phyloP scores from a whole-genome alignment of 37 sponge, comb jelly and placozoan species.

The Cladorhizidae sp. region DNA sequence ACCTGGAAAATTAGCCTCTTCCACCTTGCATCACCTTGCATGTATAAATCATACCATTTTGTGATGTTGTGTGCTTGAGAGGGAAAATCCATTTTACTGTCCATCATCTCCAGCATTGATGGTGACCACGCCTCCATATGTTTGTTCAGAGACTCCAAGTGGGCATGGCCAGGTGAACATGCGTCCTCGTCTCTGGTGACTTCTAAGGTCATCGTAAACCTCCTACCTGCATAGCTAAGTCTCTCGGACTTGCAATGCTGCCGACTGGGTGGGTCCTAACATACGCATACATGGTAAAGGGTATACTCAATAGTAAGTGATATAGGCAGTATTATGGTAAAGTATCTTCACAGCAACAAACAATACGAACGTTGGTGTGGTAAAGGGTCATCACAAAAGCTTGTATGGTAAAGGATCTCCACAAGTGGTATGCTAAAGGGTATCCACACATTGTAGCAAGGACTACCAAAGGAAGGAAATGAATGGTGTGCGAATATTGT shows the following conservation, averaged over 20 bases:
- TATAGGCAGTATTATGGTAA: too few relatives aligned
- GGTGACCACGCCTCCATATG: conserved; percentile 43
- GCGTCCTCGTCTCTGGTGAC: conserved; percentile 27
- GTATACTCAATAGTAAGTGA: too few relatives aligned
- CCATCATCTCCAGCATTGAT: conserved; percentile 70
- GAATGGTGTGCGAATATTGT: too few relatives aligned
- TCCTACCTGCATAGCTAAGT: conserved; percentile 48
- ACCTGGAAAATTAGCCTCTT: too few relatives aligned
- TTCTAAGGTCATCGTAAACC: conserved; percentile 51
- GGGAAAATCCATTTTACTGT: conserved; percentile 64
- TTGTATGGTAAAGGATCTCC: too few relatives aligned
- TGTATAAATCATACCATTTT: conserved; percentile 85
- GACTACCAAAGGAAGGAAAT: too few relatives aligned
- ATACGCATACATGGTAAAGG: too few relatives aligned
- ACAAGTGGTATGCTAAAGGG: too few relatives aligned
- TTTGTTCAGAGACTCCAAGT: neutral
- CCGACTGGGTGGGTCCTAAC: neutral
- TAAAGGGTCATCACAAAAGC: conserved; percentile 22
- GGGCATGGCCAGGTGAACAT: neutral
- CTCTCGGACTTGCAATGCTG: conserved; percentile 79
- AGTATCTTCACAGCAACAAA: too few relatives aligned
- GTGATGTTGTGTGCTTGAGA: conserved; percentile 72
- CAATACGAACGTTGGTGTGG: too few relatives aligned
- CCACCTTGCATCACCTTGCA: too few relatives aligned
- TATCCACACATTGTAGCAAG: too few relatives aligned